These are phyloP conservation scores for Acanthurus lineatus DNA, from an alignment of 2,797 vertebrate species.

Conservation along the genomic window DNA sequence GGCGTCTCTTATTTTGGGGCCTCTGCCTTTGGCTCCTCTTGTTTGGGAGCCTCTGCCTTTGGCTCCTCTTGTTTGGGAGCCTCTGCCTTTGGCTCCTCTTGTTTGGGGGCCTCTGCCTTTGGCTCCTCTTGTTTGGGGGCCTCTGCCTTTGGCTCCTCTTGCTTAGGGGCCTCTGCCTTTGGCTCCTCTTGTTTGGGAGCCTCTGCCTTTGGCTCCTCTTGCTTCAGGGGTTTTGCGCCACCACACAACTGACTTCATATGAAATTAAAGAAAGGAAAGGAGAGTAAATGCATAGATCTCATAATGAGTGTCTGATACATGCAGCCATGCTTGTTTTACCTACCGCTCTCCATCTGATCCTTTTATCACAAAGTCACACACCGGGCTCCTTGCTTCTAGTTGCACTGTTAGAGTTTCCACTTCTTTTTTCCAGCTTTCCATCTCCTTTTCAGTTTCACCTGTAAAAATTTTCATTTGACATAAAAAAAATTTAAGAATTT, in stretches of 20 bases:
- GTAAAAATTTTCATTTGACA: constrained; percentile 14
- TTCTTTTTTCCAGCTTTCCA: constrained; percentile 49
- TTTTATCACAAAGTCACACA: constrained; percentile 74
- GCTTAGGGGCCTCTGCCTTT: neutral
- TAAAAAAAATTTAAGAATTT: neutral
- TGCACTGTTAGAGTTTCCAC: constrained; percentile 52
- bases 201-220: constrained; percentile 1
- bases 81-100: constrained; percentile 6
- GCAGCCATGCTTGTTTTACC: neutral
- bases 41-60: constrained; percentile 18
- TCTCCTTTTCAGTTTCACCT: constrained; percentile 65
- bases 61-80: constrained; percentile 22
- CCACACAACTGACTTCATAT: constrained; percentile 70
- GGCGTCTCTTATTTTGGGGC: constrained; percentile 9
- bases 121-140: constrained; percentile 9
- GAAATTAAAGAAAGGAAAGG: constrained; percentile 21
- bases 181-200: neutral
- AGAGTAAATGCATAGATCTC: neutral
- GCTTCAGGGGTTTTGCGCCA: neutral
- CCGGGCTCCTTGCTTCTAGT: constrained; percentile 44
- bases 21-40: neutral
- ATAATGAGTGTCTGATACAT: neutral
- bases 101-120: constrained; percentile 27
- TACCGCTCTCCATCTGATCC: constrained; percentile 54
- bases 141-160: neutral